Percentiles rank a stretch among this genome's conserved stretches.
phyloP scores from a whole-genome alignment of 2,113 vertebrate species.

The Coptodon rendalli region DNA sequence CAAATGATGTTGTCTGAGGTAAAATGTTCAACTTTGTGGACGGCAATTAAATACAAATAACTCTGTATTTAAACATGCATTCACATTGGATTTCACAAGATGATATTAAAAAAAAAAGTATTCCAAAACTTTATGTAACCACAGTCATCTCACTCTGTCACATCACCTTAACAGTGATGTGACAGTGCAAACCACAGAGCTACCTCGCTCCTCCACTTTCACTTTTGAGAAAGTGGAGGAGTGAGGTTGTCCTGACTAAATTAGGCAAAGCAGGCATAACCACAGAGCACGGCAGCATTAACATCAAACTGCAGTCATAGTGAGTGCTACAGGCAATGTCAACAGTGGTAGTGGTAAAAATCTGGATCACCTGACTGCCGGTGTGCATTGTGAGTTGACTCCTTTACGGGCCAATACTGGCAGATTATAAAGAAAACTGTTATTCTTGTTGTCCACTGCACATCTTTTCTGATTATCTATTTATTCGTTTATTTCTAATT shows the following conservation, averaged over 20 bases:
- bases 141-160: background rate
- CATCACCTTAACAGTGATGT: background rate
- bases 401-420: background rate
- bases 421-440: background rate
- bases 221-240: background rate
- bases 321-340: background rate
- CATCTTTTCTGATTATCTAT: background rate
- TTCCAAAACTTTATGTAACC: background rate
- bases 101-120: background rate
- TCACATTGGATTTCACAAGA: background rate
- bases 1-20: background rate
- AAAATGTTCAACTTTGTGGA: background rate
- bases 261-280: background rate
- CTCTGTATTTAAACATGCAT: background rate
- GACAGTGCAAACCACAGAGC: background rate
- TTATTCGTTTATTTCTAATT: background rate
- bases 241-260: background rate
- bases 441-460: background rate
- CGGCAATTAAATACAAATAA: fast-evolving
- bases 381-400: background rate
- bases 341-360: background rate
- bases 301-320: background rate
- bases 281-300: background rate
- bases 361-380: background rate
- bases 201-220: background rate